phyloP scores from a whole-genome alignment of 2,888 invertebrate genomes.

The Myathropa florea region DNA sequence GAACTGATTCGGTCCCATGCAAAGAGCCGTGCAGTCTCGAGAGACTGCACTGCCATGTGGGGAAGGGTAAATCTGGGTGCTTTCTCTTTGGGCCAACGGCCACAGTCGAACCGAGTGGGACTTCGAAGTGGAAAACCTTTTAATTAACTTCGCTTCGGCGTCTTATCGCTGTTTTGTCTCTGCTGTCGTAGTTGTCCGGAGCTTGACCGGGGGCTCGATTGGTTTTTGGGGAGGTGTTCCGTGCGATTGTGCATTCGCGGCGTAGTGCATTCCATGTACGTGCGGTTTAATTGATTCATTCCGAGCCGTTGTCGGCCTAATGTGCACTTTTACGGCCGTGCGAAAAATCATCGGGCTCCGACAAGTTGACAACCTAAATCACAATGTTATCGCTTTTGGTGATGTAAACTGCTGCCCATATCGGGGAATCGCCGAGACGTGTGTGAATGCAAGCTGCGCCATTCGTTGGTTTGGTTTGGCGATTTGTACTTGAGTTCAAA shows the following conservation, averaged over 20 bases:
- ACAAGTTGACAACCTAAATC: conserved; percentile 57
- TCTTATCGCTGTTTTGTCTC: conserved; percentile 61
- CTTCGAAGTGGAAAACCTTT: conserved; percentile 62
- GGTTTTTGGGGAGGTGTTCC: conserved; percentile 38
- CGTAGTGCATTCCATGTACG: conserved; percentile 56
- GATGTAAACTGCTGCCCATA: conserved; percentile 8
- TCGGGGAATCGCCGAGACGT: not conserved
- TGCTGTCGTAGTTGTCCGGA: conserved; percentile 12
- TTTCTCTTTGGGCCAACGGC: conserved; percentile 51
- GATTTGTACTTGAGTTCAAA: not conserved
- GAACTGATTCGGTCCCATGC: conserved; percentile 55
- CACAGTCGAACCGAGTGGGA: not conserved
- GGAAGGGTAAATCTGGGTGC: conserved; percentile 51
- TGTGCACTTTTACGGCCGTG: conserved; percentile 60
- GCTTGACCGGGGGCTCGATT: conserved; percentile 30
- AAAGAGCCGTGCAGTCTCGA: conserved; percentile 52
- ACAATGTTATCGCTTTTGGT: conserved; percentile 29
- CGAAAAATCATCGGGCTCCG: conserved; percentile 57
- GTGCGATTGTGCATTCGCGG: conserved; percentile 21
- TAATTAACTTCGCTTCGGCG: conserved; percentile 66
- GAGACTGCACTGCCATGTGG: conserved; percentile 14
- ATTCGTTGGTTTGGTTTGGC: not conserved
- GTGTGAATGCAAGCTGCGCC: not conserved
- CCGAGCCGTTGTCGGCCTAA: conserved; percentile 45
- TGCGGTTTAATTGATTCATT: conserved; percentile 70